Base-by-base conservation (phyloP, 2,888 invertebrate genomes). In the Sceliomorpha sp. region DNA sequence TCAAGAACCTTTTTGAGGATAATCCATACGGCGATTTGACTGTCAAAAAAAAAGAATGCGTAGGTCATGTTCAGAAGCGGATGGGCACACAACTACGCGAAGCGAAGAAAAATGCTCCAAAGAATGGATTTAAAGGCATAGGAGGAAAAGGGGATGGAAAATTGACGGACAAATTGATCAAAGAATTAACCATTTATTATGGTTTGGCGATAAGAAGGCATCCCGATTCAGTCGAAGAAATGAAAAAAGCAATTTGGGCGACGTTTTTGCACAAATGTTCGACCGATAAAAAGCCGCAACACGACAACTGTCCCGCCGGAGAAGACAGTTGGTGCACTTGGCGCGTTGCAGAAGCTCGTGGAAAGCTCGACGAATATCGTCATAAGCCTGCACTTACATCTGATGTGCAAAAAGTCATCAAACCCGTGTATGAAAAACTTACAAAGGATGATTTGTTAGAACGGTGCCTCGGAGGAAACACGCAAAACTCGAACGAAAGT, bases 191-290 rank as follows among this genome's bases (percentile, higher is more conserved):
- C 14, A 51, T 32, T n/a, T 80, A 70, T 58, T 79, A 80, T 59
- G 76, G 78, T 9, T 32, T 73, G 8, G 78, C 77, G 5, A 80
- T 80, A 37, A 56, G 74, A 29, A 48, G 69, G 8, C 71, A 76
- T 55, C 27, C 64, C 7, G 36, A 74, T 44, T 64, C 67, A 9
- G 31, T 69, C 3, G 72, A 73, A 31, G 48, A 67, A 7, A 78
- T 78, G 74, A 74, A 73, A 40, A 67, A 67, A 55, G 78, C 60
- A 5, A 60, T 81, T 40, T 79, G 76, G 79, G 77, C 78, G 2
- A 69, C 67, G 5, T 80, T 66, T 47, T 70, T 56, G 14, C 79
- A 79, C 42, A 70, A 69, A 40, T 32, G 26, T 37, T 79, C 75
- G 6, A 66, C 77, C 1, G 69, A 78, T 14, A 69, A 72, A 32